A percentile compares a stretch with the other conserved stretches of the same genome.
Evolutionary conservation across 2,797 vertebrate species (phyloP).

Genomic region (Botia kubotai): DNA sequence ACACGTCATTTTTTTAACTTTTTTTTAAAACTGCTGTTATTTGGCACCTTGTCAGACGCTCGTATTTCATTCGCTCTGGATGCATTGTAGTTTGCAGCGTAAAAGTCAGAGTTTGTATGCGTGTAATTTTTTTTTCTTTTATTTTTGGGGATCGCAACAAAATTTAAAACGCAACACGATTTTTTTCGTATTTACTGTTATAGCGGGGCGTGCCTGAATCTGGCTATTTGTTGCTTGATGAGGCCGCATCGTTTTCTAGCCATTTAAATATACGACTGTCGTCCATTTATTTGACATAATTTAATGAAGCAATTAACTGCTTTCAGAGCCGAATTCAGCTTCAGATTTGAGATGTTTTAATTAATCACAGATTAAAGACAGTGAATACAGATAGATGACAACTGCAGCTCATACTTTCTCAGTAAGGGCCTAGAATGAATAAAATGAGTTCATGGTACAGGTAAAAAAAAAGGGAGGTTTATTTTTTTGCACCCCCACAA

Average conservation of each 20-base stretch:
- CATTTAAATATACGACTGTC: too few species aligned
- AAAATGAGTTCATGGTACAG: not conserved
- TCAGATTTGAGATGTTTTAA: not conserved
- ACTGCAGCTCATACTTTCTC: not conserved
- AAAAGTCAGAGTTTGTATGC: not conserved
- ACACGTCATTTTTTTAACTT: not conserved
- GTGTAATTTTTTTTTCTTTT: not conserved
- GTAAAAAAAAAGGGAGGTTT: not conserved
- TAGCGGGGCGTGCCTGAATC: not conserved
- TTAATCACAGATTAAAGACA: not conserved
- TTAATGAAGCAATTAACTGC: too few species aligned
- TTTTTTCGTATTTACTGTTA: not conserved
- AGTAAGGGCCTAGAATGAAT: not conserved
- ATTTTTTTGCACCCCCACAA: not conserved
- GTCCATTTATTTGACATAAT: too few species aligned
- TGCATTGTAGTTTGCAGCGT: conserved; percentile 1
- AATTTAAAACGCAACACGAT: not conserved
- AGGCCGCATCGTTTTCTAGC: not conserved
- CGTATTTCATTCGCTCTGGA: conserved; percentile 17
- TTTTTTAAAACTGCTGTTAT: not conserved
- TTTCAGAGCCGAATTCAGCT: too few species aligned
- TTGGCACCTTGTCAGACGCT: conserved; percentile 34
- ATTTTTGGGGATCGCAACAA: not conserved
- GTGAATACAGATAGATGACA: not conserved
- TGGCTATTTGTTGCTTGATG: not conserved